Evolutionary conservation across 2,113 vertebrate genomes (phyloP).

Genomic region (Morone saxatilis): DNA sequence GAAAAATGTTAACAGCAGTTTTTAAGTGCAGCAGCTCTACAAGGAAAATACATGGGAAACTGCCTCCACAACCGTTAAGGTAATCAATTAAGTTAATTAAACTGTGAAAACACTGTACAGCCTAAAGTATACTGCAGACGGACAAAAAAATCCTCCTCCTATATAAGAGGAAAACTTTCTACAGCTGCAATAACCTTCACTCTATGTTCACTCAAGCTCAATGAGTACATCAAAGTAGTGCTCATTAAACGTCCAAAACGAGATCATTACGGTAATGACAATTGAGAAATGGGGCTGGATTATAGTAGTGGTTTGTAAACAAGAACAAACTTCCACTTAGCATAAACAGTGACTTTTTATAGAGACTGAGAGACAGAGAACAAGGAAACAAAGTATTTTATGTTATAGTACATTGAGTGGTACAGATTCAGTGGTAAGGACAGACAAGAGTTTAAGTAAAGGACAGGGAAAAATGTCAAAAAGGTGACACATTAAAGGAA

Average conservation of each 20-base stretch:
- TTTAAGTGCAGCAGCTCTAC: constrained; percentile 35
- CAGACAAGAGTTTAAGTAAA: background rate
- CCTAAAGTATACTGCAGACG: background rate
- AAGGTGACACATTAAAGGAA: background rate
- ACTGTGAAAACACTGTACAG: background rate
- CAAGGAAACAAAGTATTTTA: background rate
- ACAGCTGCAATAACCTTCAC: background rate
- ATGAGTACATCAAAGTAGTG: background rate
- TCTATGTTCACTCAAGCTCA: background rate
- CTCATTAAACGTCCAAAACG: constrained; percentile 11
- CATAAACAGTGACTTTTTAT: background rate
- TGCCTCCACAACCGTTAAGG: background rate
- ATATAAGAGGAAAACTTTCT: constrained; percentile 5
- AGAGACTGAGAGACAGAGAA: background rate
- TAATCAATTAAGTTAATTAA: constrained; percentile 60
- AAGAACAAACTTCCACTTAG: background rate
- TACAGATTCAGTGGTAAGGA: background rate
- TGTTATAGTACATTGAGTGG: background rate
- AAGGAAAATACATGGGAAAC: constrained; percentile 54
- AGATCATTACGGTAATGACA: constrained; percentile 22
- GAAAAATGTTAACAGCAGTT: constrained; percentile 8
- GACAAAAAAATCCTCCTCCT: constrained; percentile 3
- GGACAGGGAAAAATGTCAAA: background rate
- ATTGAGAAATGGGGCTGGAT: background rate
- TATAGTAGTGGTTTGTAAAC: constrained; percentile 4